These are phyloP conservation scores for Etia nguti DNA, from an alignment of 2,113 vertebrate species.

Conservation along the genomic window DNA sequence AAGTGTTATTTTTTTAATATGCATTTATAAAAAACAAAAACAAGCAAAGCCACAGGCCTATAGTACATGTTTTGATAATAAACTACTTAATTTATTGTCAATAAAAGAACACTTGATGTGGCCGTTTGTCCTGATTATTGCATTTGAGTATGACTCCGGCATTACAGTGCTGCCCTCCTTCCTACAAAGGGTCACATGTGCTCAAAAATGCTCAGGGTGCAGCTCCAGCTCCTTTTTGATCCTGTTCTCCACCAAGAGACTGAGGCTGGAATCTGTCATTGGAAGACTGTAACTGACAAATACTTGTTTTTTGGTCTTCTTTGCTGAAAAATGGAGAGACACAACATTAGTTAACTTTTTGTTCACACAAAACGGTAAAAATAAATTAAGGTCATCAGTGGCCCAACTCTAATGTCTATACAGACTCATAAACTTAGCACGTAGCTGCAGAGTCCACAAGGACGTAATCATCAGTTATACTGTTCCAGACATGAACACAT, in stretches of 20 bases:
- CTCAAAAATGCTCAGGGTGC: slow-evolving; percentile 87
- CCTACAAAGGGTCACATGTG: background rate
- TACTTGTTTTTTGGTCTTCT: slow-evolving; percentile 93
- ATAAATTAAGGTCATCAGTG: background rate
- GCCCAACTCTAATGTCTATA: background rate
- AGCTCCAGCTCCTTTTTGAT: slow-evolving; percentile 92
- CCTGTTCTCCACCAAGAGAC: slow-evolving; percentile 86
- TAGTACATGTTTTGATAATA: slow-evolving; percentile 73
- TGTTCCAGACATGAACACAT: background rate
- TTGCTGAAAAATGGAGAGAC: slow-evolving; percentile 76
- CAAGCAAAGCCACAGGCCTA: slow-evolving; percentile 58
- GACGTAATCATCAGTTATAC: background rate
- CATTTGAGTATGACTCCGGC: background rate
- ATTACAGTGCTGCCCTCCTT: background rate
- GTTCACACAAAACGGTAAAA: background rate
- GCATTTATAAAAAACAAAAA: slow-evolving; percentile 72
- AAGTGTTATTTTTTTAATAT: slow-evolving; percentile 72
- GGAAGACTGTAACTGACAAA: slow-evolving; percentile 93
- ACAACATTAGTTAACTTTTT: background rate
- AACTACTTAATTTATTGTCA: slow-evolving; percentile 72
- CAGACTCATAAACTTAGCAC: background rate
- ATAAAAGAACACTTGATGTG: slow-evolving; percentile 63
- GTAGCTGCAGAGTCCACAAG: background rate
- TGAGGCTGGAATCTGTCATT: slow-evolving; percentile 77
- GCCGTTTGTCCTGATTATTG: background rate